Evolutionary conservation across 2,888 invertebrate genomes (phyloP).

Genomic region (Hecatera dysodea): DNA sequence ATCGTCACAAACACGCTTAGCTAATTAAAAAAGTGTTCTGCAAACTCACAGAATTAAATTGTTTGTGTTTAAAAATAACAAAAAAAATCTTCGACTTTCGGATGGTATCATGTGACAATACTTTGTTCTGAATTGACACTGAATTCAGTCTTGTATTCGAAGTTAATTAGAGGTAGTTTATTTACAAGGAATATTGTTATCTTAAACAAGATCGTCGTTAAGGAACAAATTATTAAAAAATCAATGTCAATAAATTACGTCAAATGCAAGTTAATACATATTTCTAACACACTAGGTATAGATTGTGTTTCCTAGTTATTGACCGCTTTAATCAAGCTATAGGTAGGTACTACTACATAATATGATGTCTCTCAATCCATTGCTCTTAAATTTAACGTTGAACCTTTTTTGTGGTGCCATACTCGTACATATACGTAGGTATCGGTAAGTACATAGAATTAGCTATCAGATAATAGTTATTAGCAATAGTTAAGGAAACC

Average conservation of each 20-base stretch:
- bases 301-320: slow-evolving; percentile 34
- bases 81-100: slow-evolving; percentile 61
- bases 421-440: background rate
- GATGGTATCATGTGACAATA: slow-evolving; percentile 67
- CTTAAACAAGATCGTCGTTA: slow-evolving; percentile 44
- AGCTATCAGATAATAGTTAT: slow-evolving; percentile 10
- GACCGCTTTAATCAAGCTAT: slow-evolving; percentile 30
- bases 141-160: slow-evolving; percentile 90
- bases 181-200: slow-evolving; percentile 79
- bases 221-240: slow-evolving; percentile 44
- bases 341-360: no score
- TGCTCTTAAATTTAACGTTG: slow-evolving; percentile 18
- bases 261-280: slow-evolving; percentile 40
- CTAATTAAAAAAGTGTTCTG: slow-evolving; percentile 25
- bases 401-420: slow-evolving; percentile 37
- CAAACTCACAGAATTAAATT: slow-evolving; percentile 34
- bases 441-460: slow-evolving; percentile 13
- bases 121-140: slow-evolving; percentile 88
- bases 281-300: slow-evolving; percentile 22
- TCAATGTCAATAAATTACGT: slow-evolving; percentile 23
- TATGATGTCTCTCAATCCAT: slow-evolving; percentile 38
- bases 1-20: slow-evolving; percentile 49
- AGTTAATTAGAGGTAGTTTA: slow-evolving; percentile 85
- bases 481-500: slow-evolving; percentile 25
- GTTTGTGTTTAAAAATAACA: slow-evolving; percentile 48